Evolutionary conservation across 2,888 invertebrate genomes (phyloP).

Genomic region (Sisyra terminalis): DNA sequence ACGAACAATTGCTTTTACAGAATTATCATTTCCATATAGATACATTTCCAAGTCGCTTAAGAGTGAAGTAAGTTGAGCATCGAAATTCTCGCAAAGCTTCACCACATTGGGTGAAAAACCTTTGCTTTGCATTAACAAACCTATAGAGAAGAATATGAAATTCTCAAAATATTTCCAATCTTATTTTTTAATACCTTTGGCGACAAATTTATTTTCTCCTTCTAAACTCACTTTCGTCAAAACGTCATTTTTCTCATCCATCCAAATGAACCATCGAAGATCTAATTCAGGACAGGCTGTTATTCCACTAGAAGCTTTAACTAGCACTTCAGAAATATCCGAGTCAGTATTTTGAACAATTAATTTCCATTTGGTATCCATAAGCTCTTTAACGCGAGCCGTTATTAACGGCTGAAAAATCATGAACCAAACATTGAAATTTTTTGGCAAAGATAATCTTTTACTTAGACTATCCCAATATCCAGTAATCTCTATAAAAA

Average conservation of each 20-base stretch:
- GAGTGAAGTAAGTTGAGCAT: conserved; percentile 41
- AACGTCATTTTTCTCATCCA: conserved; percentile 42
- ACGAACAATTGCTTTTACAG: conserved; percentile 12
- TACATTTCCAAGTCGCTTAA: conserved; percentile 53
- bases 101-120: conserved; percentile 63
- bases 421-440: conserved; percentile 49
- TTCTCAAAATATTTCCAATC: too few species aligned
- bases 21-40: conserved; percentile 36
- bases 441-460: conserved; percentile 35
- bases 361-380: conserved; percentile 27
- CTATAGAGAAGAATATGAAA: conserved; percentile 1
- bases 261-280: conserved; percentile 58
- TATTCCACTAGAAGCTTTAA: conserved; percentile 25
- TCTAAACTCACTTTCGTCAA: conserved; percentile 27
- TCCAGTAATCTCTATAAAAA: conserved; percentile 32
- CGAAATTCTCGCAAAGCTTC: conserved; percentile 47
- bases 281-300: conserved; percentile 39
- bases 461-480: conserved; percentile 47
- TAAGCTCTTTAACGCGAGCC: conserved; percentile 44
- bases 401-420: conserved; percentile 60
- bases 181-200: conserved; percentile 3
- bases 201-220: conserved; percentile 10
- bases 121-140: conserved; percentile 47
- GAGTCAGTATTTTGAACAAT: conserved; percentile 27
- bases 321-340: conserved; percentile 26